Base-by-base conservation (phyloP, 2,797 vertebrate genomes). In the Schizopygopsis malacanthus region DNA sequence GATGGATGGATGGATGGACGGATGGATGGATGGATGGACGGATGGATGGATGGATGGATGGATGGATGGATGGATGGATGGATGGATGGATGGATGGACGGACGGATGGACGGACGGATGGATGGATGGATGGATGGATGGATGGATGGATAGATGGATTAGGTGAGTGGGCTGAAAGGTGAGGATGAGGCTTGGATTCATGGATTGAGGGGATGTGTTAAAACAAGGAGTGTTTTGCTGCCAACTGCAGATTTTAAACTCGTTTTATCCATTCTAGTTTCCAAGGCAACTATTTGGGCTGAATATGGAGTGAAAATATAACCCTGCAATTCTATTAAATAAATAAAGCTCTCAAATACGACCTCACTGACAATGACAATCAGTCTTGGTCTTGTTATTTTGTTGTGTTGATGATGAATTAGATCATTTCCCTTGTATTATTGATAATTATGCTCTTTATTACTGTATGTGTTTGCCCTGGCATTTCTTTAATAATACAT, bases 201-300 rank as follows among this genome's bases (percentile, higher is more conserved):
- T 43, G 13, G 50, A 71, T 77, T 43, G 54, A 71, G 75, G 39
- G 22, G 86, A 84, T 84, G 28, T 33, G 37, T 37, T 82, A 47
- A 80, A 85, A 59, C 41, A 50, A 10, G 25, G 86, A 82, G 78
- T 84, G 86, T 91, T 91, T 92, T 92, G 88, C 87, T 87, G 91
- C 90, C 88, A 86, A 90, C 92, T 89, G 86, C 89, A 86, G 73
- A 86, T 88, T 89, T 90, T 90, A 90, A 83, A 73, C 86, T 41
- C 71, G 13, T 82, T 85, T 86, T 73, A 79, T 90, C 81, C 18
- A 37, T 92, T 90, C 89, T 82, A 89, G 92, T 94, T 94, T 93
- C 94, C 92, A 50, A 89, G 92, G 94, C 87, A 93, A 94, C 92
- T 85, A 72, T 87, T 91, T 80, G 90, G 87, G 88, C 87, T 90